These are phyloP conservation scores for Agriopis leucophaearia DNA, from an alignment of 2,888 invertebrate genomes.

Conservation along the genomic window DNA sequence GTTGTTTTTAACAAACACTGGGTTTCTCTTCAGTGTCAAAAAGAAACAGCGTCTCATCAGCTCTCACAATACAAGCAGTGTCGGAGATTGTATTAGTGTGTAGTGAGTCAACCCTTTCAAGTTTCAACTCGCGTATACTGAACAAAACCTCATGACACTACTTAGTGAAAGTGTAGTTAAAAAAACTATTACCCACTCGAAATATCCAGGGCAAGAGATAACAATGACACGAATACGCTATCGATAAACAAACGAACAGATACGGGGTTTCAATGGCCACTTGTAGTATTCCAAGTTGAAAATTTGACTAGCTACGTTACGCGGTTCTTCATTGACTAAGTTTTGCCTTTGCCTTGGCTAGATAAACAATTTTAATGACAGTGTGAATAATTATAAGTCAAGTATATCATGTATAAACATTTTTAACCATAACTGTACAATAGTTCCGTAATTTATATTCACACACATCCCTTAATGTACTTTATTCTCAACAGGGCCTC, in stretches of 20 bases:
- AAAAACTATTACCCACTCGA: constrained; percentile 47
- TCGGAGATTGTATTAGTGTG: background rate
- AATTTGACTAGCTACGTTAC: background rate
- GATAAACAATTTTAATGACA: too few species aligned
- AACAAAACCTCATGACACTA: constrained; percentile 10
- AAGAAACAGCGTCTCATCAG: too few species aligned
- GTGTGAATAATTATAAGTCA: too few species aligned
- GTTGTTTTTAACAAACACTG: too few species aligned
- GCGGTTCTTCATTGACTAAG: background rate
- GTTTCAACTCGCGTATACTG: constrained; percentile 6
- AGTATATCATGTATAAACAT: too few species aligned
- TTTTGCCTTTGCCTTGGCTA: background rate
- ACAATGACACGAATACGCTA: constrained; percentile 72
- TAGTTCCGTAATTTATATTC: too few species aligned
- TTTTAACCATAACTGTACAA: too few species aligned
- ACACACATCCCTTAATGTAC: too few species aligned
- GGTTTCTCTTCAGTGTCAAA: background rate
- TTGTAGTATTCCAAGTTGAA: constrained; percentile 32
- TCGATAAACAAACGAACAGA: constrained; percentile 74
- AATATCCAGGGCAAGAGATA: constrained; percentile 71
- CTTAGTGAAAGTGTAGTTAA: constrained; percentile 34
- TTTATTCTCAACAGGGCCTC: too few species aligned
- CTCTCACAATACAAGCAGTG: too few species aligned
- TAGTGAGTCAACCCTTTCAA: constrained; percentile 15
- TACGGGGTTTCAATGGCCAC: constrained; percentile 47